Evolutionary conservation across 2,888 invertebrate genomes (phyloP).

Genomic region (Athripsodes cinereus): DNA sequence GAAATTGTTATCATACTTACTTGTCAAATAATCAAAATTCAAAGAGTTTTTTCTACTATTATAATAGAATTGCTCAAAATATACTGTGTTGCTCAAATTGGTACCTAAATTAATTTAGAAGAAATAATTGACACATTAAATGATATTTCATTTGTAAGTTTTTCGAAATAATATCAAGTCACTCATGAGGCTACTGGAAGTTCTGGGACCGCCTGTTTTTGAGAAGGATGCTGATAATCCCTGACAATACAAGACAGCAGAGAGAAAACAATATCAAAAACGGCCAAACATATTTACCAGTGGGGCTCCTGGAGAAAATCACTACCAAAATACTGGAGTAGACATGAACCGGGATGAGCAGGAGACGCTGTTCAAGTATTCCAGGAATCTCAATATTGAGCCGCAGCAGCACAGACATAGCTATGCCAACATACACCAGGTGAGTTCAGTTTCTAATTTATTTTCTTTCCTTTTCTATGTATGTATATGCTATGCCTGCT

Average conservation of each 20-base stretch:
- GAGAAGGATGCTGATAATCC: background rate
- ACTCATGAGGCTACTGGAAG: background rate
- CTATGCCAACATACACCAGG: conserved; percentile 33
- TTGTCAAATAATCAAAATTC: no score
- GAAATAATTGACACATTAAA: no score
- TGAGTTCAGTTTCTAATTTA: no score
- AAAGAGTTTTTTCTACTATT: no score
- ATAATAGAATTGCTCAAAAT: no score
- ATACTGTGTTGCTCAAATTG: no score
- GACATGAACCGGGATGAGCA: conserved; percentile 59
- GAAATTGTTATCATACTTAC: no score
- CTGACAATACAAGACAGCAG: background rate
- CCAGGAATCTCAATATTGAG: conserved; percentile 50
- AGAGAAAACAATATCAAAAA: background rate
- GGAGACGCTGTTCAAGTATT: conserved; percentile 56
- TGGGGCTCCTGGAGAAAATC: background rate
- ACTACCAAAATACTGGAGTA: background rate
- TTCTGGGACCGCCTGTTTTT: background rate
- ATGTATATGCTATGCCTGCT: no score
- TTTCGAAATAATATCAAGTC: no score
- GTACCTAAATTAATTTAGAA: no score
- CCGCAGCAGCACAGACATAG: conserved; percentile 31
- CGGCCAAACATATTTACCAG: background rate
- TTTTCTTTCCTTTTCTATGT: no score
- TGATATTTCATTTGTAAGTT: no score